Evolutionary conservation across 2,888 invertebrate species (phyloP).

Genomic region (Agrochola lota): DNA sequence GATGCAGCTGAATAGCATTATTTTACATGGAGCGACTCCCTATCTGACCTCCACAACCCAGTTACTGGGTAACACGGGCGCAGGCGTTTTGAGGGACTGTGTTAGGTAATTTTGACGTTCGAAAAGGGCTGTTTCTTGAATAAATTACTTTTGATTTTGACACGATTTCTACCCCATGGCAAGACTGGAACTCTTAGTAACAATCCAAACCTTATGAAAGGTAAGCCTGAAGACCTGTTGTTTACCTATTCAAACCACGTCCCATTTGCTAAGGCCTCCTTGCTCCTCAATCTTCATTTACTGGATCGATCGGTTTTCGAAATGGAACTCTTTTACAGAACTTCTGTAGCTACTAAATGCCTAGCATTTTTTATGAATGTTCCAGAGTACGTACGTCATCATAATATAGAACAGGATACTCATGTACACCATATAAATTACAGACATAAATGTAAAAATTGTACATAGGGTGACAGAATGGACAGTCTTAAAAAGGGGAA

Average conservation of each 20-base stretch:
- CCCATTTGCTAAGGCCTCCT: not conserved
- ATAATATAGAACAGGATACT: not conserved
- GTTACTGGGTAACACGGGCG: too few species aligned
- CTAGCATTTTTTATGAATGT: not conserved
- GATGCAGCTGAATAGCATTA: not conserved
- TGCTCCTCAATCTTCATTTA: constrained; percentile 14
- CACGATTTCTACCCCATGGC: too few species aligned
- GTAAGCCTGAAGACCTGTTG: not conserved
- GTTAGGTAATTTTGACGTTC: too few species aligned
- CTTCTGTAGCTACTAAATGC: not conserved
- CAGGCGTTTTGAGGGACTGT: too few species aligned
- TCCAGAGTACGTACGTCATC: not conserved
- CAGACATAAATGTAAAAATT: not conserved
- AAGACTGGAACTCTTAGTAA: not conserved
- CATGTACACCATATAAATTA: not conserved
- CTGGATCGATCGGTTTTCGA: constrained; percentile 23
- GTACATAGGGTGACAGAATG: too few species aligned
- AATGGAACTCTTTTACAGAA: not conserved
- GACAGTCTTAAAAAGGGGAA: not conserved
- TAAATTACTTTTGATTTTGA: too few species aligned
- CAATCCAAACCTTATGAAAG: not conserved
- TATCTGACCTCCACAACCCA: not conserved
- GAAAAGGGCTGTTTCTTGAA: too few species aligned
- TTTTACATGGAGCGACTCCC: too few species aligned
- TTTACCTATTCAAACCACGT: constrained; percentile 32